Evolutionary conservation across 2,113 vertebrate genomes (phyloP).

Genomic region (Cebidichthys violaceus): DNA sequence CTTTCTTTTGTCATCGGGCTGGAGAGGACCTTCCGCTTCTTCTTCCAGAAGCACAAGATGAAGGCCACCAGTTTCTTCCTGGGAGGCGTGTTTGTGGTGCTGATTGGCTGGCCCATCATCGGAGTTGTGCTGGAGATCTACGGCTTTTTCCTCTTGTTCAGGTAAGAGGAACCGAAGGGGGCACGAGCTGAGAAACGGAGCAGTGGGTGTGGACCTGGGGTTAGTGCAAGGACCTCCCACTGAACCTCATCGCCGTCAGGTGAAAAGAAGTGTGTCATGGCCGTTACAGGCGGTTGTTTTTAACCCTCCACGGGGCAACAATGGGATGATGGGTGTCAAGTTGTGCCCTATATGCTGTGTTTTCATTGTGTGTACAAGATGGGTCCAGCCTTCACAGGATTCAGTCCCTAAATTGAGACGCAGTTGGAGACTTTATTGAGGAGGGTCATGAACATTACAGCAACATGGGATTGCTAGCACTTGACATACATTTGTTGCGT

Average conservation of each 20-base stretch:
- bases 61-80: constrained; percentile 97
- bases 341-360: too few relatives aligned
- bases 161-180: constrained; percentile 78
- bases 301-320: background rate
- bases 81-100: constrained; percentile 95
- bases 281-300: background rate
- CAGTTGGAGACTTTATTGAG: too few relatives aligned
- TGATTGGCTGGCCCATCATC: constrained; percentile 96
- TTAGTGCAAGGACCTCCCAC: background rate
- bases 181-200: background rate
- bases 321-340: background rate
- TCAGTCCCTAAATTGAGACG: too few relatives aligned
- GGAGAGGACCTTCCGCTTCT: constrained; percentile 98
- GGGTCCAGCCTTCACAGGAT: too few relatives aligned
- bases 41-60: constrained; percentile 98
- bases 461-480: background rate
- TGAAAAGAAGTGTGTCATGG: background rate
- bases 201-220: background rate
- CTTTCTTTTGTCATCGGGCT: constrained; percentile 96
- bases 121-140: constrained; percentile 97
- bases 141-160: constrained; percentile 97
- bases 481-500: background rate
- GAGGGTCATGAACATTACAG: background rate
- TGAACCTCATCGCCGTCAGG: background rate
- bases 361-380: too few relatives aligned